Evolutionary conservation across 2,888 invertebrate genomes (phyloP), one percentile per base, ranked within the genome.

Genomic region (Luffia ferchaultella): DNA sequence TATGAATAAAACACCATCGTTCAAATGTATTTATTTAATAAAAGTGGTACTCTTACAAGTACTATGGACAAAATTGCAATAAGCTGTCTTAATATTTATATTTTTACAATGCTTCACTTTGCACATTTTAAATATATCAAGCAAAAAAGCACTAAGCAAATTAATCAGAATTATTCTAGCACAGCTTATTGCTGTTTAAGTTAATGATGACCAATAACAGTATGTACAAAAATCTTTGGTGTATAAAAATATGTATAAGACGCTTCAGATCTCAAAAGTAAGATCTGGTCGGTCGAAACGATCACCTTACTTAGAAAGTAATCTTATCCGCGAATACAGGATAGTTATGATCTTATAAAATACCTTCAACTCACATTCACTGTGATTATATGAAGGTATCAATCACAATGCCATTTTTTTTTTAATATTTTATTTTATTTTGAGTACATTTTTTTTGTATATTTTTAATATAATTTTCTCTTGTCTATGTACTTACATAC

Each of bases 201-300:
- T 57, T 12, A 54, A 58, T 61, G 62, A 61, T 45, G 63, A 67
- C 67, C 54, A 63, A 63, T 63, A 68, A 72, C 68, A 73, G 63
- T 80, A 80, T 80, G 65, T 80, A 83, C 78, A 80, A 76, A 71
- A 76, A 67, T 71, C 68, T 73, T 74, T 78, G 74, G 69, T 77
- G 72, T 76, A 75, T 68, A 75, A 76, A 75, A 76, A 72, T 76
- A 75, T 72, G 65, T 73, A 73, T 71, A 73, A 49, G 74, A 76
- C 76, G 69, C 73, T 75, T 83, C 83, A 83, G 77, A 78, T 70
- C 83, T 78, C 68, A 50, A 49, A 49, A 62, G 54, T 54, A 70
- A 80, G 82, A 78, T 74, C 83, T 82, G 83, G 83, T 83, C 83
- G 83, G 76, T 83, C 83, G 83, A 75, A 80, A 77, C 76, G 79